Evolutionary conservation across 2,797 vertebrate species (phyloP).

Genomic region (Pyrocephalus nanus): DNA sequence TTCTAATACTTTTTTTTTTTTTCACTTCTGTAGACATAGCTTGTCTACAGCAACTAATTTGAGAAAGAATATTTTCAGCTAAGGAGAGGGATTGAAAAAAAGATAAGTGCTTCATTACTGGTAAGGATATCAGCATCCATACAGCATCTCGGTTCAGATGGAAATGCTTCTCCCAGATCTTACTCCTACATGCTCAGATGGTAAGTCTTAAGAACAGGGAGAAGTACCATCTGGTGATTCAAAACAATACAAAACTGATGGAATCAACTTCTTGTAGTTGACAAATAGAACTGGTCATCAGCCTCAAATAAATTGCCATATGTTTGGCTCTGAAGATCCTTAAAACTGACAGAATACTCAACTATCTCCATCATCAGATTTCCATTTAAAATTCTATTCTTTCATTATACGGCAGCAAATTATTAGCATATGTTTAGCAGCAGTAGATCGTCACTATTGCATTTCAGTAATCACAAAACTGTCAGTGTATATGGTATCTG

Average conservation of each 20-base stretch:
- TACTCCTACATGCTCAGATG: not conserved
- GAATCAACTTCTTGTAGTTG: not conserved
- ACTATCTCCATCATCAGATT: not conserved
- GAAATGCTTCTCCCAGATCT: not conserved
- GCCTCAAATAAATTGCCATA: not conserved
- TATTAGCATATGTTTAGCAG: not conserved
- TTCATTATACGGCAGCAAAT: not conserved
- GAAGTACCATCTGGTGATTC: slow-evolving; percentile 32
- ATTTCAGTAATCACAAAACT: not conserved
- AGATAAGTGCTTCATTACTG: not conserved
- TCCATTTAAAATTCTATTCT: not conserved
- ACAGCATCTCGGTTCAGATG: not conserved
- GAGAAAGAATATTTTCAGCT: not conserved
- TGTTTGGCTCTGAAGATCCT: not conserved
- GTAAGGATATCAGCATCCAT: not conserved
- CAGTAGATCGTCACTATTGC: not conserved
- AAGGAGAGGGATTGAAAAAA: not conserved
- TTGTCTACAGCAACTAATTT: slow-evolving; percentile 14
- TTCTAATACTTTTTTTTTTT: not conserved
- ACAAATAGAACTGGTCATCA: not conserved
- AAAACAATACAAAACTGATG: not conserved
- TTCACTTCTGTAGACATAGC: not conserved
- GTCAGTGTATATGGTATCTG: not conserved
- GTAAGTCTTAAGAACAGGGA: not conserved
- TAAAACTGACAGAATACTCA: not conserved